phyloP scores from a whole-genome alignment of 2,888 invertebrate species.

The Galeopsomyia nigrocyanea region DNA sequence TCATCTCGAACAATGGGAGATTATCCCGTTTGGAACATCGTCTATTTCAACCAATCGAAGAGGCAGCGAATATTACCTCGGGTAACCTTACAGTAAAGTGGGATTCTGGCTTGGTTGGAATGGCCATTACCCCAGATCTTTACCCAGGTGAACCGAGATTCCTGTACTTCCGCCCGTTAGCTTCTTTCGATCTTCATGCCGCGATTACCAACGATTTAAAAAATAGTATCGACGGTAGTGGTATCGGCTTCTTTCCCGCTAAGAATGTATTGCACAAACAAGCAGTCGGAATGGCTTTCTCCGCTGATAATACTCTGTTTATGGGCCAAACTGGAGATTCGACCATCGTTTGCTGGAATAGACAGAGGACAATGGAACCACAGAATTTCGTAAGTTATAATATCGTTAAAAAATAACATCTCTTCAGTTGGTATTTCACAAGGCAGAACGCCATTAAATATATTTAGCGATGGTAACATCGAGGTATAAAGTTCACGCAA shows the following conservation, averaged over 20 bases:
- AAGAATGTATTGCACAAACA: conserved; percentile 47
- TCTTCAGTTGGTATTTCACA: no score
- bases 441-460: no score
- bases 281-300: conserved; percentile 36
- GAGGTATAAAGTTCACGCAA: no score
- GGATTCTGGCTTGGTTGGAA: conserved; percentile 78
- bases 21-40: conserved; percentile 52
- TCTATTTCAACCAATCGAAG: conserved; percentile 28
- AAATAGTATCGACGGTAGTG: background rate
- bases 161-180: background rate
- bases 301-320: conserved; percentile 60
- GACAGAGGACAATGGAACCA: background rate
- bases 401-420: no score
- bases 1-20: conserved; percentile 32
- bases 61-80: conserved; percentile 12
- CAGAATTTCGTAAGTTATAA: conserved; percentile 38
- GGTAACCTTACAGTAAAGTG: conserved; percentile 71
- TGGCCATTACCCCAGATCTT: conserved; percentile 73
- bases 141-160: background rate
- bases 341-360: conserved; percentile 66
- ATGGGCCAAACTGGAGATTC: conserved; percentile 61
- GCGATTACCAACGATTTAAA: conserved; percentile 35
- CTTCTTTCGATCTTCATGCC: conserved; percentile 1
- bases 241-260: background rate
- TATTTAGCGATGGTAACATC: no score